Evolutionary conservation across 2,113 vertebrate species (phyloP), one percentile per base, ranked within the genome.

Genomic region (Narcine bancroftii): DNA sequence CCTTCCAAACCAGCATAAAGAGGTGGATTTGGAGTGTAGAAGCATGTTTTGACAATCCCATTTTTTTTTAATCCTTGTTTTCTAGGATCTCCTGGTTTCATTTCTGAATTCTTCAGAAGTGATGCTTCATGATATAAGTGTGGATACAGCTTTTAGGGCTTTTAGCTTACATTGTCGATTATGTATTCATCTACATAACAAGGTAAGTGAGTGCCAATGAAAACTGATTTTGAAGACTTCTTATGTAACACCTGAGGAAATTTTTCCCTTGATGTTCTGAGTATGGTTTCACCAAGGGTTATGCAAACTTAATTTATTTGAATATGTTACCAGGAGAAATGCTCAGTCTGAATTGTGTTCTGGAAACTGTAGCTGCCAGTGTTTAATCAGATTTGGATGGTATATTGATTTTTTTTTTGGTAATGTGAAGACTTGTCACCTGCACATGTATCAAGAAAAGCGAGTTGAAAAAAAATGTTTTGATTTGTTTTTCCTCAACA

Each of bases 171-270:
- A 97, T 73, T 95, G 96, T 24, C 96, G 97, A 0, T 95, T 99
- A 75, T 93, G 94, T 21, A 93, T 97, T 92, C 99, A 99, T 93
- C 95, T 99, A 26, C 98, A 99, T 17, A 94, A 97, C 92, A 95
- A 95, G 94, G 99, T 98, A 93, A 94, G 95, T 92, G n/a, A 92
- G 33, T 29, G 29, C 56, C 75, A 53, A 73, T 75, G 24, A n/a
- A 39, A 50, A 92, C 56, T 56, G 21, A 91, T 91, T 91, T 91
- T 6, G 11, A n/a, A 91, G 26, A 3, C 29, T 45, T 69, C 42
- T 56, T 11, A 60, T 45, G 42, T 29, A 69, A 89, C 29, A 2
- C 63, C 39, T 21, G 15, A 45, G 69, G n/a, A 6, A 60, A 87
- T n/a, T 60, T 85, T 85, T 85, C 29, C 50, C 17, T 47, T 83